Percentiles rank a stretch among this genome's conserved stretches.
Evolutionary conservation across 2,113 vertebrate genomes (phyloP).

Genomic region (Rissa tridactyla): DNA sequence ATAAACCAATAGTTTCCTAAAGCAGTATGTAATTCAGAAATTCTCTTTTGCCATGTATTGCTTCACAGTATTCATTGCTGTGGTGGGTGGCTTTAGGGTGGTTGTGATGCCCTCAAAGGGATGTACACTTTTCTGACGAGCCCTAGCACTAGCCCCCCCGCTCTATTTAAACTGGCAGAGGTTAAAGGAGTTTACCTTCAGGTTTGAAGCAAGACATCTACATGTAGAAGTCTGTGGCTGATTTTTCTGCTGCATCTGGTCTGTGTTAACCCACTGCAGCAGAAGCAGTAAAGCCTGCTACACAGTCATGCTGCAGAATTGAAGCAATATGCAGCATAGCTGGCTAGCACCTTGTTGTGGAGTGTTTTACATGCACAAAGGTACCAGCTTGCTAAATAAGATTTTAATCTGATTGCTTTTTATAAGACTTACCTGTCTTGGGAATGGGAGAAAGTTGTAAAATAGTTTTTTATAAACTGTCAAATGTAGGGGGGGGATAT

Average conservation of each 20-base stretch:
- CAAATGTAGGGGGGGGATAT: rapidly evolving
- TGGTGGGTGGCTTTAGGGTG: not conserved
- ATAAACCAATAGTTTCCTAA: not conserved
- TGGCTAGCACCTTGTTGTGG: not conserved
- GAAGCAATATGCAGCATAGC: not conserved
- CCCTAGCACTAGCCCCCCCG: rapidly evolving
- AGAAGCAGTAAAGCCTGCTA: not conserved
- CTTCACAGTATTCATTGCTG: not conserved
- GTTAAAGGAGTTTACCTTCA: not conserved
- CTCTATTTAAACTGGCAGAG: not conserved
- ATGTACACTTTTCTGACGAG: not conserved
- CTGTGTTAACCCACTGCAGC: not conserved
- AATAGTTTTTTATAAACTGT: not conserved
- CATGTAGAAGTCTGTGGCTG: not conserved
- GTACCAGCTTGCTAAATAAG: not conserved
- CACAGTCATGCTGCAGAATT: not conserved
- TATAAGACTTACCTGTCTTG: not conserved
- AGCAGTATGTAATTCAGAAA: not conserved
- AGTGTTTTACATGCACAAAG: not conserved
- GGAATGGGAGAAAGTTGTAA: not conserved
- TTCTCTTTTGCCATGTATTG: not conserved
- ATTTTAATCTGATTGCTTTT: not conserved
- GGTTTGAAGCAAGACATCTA: not conserved
- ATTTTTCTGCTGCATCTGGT: not conserved
- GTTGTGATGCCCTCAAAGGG: not conserved